Evolutionary conservation across 1,140 invertebrate genomes (phyloP).

Genomic region (Paralvinella palmiformis): DNA sequence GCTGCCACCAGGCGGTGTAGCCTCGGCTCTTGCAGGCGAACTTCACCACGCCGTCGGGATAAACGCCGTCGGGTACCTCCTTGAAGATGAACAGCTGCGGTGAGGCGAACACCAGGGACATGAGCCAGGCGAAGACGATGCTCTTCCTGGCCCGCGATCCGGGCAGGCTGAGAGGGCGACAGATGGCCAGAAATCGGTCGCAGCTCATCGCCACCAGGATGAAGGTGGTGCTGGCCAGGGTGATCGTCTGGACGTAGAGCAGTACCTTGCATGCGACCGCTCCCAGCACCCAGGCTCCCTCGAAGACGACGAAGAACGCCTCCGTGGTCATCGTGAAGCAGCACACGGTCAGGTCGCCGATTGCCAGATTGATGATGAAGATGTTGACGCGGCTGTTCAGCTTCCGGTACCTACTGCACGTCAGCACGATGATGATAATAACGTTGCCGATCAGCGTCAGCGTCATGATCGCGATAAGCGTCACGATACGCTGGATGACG

Average conservation of each 20-base stretch:
- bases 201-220: slow-evolving; percentile 51
- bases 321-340: slow-evolving; percentile 52
- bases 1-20: slow-evolving; percentile 51
- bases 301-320: slow-evolving; percentile 49
- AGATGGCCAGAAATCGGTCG: slow-evolving; percentile 51
- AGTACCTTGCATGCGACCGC: slow-evolving; percentile 47
- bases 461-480: slow-evolving; percentile 47
- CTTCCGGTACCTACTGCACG: slow-evolving; percentile 44
- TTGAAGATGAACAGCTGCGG: slow-evolving; percentile 53
- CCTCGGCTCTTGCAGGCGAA: slow-evolving; percentile 44
- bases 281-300: slow-evolving; percentile 48
- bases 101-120: slow-evolving; percentile 48
- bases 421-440: slow-evolving; percentile 47
- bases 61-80: slow-evolving; percentile 28
- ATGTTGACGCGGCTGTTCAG: slow-evolving; percentile 50
- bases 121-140: slow-evolving; percentile 47
- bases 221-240: slow-evolving; percentile 51
- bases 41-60: slow-evolving; percentile 34
- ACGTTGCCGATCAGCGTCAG: slow-evolving; percentile 50
- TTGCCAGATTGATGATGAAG: slow-evolving; percentile 52
- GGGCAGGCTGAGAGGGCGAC: slow-evolving; percentile 46
- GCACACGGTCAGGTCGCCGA: slow-evolving; percentile 51
- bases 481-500: slow-evolving; percentile 49
- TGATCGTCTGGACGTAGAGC: slow-evolving; percentile 50
- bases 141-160: slow-evolving; percentile 32